Conservation (phyloP, 2,888 invertebrate genomes). For the Ophion ventricosus region DNA sequence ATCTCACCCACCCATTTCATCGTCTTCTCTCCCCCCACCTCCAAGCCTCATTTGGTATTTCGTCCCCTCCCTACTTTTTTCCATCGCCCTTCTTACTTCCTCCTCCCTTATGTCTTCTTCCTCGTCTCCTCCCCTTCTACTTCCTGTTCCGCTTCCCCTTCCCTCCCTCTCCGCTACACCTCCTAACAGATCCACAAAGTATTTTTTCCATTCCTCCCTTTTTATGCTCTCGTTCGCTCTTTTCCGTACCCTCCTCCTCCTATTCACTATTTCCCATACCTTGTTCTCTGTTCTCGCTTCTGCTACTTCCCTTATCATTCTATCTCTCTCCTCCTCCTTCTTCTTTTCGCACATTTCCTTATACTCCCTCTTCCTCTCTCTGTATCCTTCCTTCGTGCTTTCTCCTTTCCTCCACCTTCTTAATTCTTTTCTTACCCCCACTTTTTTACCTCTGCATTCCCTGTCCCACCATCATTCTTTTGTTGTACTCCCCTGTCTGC, state of each 20-base stretch:
- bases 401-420: background rate
- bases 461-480: background rate
- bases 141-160: too few species aligned
- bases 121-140: background rate
- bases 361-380: too few species aligned
- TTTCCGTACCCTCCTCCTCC: too few species aligned
- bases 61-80: conserved; percentile 6
- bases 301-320: too few species aligned
- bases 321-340: too few species aligned
- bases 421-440: background rate
- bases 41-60: conserved; percentile 30
- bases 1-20: background rate
- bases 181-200: conserved; percentile 19
- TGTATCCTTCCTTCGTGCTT: background rate
- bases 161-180: background rate
- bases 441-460: background rate
- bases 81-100: background rate
- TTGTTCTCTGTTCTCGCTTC: too few species aligned
- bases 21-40: background rate
- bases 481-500: background rate
- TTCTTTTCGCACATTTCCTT: background rate
- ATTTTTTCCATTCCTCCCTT: too few species aligned
- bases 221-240: conserved; percentile 3
- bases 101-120: conserved; percentile 8
- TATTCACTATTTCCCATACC: too few species aligned